Evolutionary conservation across 2,113 vertebrate species (phyloP), one percentile per base, ranked within the genome.

Genomic region (Typhlomys cinereus): DNA sequence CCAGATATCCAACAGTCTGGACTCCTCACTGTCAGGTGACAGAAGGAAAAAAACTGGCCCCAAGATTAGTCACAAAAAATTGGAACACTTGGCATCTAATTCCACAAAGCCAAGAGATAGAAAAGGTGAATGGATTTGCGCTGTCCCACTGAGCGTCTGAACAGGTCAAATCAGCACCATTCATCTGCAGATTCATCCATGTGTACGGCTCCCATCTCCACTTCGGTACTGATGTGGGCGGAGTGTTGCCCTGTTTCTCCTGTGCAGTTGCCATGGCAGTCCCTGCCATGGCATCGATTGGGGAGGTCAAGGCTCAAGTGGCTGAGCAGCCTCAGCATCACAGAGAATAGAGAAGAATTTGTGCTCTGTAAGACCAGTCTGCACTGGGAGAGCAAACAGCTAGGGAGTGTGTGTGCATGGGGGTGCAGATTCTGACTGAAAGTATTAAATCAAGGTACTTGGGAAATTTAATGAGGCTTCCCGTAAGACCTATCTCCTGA

Each of bases 401-500:
- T 41, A 5, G 15, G 25, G 27, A n/a, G n/a, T n/a, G n/a, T n/a
- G n/a, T n/a, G n/a, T n/a, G n/a, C n/a, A n/a, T n/a, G n/a, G n/a
- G n/a, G n/a, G n/a, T n/a, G n/a, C n/a, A n/a, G 54, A 81, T 74
- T 83, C 54, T 48, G 90, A 64, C 54, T 57, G 52, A 48, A 46
- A 46, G 52, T 54, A 61, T 76, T 54, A 73, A 73, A 36, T 59
- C 78, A 31, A 66, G 74, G 64, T 86, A 64, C 82, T 74, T 54
- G n/a, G 44, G 67, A 46, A 62, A 34, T 85, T 89, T 75, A 89
- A 66, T n/a, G 84, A 79, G n/a, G n/a, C 74, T 66, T 71, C 75
- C 27, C 14, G 48, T 36, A 52, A 34, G 82, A 78, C 83, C 31
- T 18, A 74, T 79, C n/a, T 54, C 13, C 4, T 5, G 10, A 21